Conservation (phyloP, 1,140 invertebrate species). For the Drosophila littoralis region DNA sequence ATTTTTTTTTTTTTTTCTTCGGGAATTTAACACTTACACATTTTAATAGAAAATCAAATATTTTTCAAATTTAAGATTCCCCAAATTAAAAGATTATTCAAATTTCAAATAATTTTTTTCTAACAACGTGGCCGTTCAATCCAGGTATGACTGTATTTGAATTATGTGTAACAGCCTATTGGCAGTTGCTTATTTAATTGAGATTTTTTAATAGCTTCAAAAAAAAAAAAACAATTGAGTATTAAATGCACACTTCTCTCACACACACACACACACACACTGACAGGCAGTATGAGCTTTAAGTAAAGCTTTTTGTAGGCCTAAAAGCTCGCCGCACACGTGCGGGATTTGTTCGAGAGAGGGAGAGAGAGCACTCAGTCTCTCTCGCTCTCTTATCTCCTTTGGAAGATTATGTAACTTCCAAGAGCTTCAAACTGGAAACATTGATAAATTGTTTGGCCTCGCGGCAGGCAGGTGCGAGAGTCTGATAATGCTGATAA, state of each 20-base stretch:
- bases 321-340: background rate
- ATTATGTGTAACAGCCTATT: background rate
- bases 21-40: background rate
- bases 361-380: background rate
- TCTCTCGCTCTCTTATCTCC: background rate
- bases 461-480: background rate
- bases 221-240: background rate
- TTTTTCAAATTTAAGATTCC: constrained; percentile 1
- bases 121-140: background rate
- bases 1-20: background rate
- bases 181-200: background rate
- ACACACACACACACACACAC: no score
- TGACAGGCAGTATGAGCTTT: background rate
- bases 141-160: constrained; percentile 8
- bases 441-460: constrained; percentile 7
- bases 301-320: background rate
- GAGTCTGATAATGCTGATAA: background rate
- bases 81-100: constrained; percentile 1
- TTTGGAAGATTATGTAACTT: constrained; percentile 1
- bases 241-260: no score
- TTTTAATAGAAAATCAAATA: background rate
- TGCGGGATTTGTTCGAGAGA: background rate
- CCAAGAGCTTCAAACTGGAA: background rate
- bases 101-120: background rate
- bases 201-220: background rate